A percentile compares a stretch with the other conserved stretches of the same genome.
These are phyloP conservation scores for Tetropium fuscum DNA, from an alignment of 2,888 invertebrate genomes.

Conservation along the genomic window DNA sequence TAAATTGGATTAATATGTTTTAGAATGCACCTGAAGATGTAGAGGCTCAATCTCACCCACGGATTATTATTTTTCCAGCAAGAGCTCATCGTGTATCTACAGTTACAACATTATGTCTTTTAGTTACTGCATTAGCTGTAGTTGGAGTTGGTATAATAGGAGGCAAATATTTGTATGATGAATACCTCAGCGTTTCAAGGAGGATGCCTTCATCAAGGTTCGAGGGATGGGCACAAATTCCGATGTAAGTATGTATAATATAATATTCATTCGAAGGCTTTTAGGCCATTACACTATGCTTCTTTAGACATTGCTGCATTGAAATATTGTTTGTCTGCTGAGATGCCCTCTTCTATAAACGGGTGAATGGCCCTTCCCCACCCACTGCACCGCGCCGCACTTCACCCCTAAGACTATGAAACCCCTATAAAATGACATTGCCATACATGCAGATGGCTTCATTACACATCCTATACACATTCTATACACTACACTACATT, in stretches of 20 bases:
- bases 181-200: slow-evolving; percentile 74
- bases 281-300: too few species aligned
- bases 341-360: neutral
- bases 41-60: slow-evolving; percentile 62
- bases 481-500: too few species aligned
- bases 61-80: slow-evolving; percentile 60
- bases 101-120: slow-evolving; percentile 75
- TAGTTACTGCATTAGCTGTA: slow-evolving; percentile 77
- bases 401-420: too few species aligned
- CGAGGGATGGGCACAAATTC: slow-evolving; percentile 78
- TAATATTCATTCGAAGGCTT: too few species aligned
- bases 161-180: slow-evolving; percentile 81
- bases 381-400: too few species aligned
- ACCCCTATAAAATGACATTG: too few species aligned
- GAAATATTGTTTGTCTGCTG: neutral
- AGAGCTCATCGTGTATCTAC: slow-evolving; percentile 71
- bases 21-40: slow-evolving; percentile 58
- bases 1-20: slow-evolving; percentile 13
- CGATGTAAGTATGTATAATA: slow-evolving; percentile 60
- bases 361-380: too few species aligned
- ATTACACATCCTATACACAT: too few species aligned
- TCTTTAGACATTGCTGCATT: neutral
- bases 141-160: slow-evolving; percentile 78
- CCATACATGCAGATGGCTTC: too few species aligned
- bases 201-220: slow-evolving; percentile 66